phyloP scores from a whole-genome alignment of 2,113 vertebrate species.

The Elephantulus edwardii region DNA sequence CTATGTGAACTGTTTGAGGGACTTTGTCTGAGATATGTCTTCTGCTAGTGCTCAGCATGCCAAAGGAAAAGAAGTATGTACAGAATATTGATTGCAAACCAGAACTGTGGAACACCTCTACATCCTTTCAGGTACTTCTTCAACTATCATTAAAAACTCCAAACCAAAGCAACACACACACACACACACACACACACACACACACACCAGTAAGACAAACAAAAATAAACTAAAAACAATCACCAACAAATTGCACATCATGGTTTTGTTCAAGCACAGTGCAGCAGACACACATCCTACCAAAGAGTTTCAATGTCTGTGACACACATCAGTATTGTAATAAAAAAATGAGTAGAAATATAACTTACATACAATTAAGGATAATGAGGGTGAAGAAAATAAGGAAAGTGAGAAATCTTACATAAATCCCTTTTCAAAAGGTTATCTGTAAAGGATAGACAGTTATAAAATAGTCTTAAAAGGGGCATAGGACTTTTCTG shows the following conservation, averaged over 20 bases:
- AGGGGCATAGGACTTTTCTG: background rate
- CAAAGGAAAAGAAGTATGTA: background rate
- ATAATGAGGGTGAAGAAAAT: background rate
- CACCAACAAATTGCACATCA: too few species aligned
- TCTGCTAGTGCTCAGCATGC: background rate
- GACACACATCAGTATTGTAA: background rate
- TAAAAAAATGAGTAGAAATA: background rate
- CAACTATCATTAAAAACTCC: background rate
- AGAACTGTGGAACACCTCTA: background rate
- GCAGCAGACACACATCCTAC: too few species aligned
- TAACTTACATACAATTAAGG: background rate
- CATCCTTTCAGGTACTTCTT: background rate
- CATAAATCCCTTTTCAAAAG: background rate
- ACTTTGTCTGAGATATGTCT: background rate
- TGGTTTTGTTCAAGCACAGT: too few species aligned
- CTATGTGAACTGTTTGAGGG: background rate
- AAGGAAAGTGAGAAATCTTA: background rate
- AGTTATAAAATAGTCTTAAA: background rate
- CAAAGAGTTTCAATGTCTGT: too few species aligned
- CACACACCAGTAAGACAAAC: too few species aligned
- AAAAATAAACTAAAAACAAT: too few species aligned
- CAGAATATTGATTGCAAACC: background rate
- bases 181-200: too few species aligned
- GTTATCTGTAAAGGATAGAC: background rate
- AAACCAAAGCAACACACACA: too few species aligned